phyloP scores from a whole-genome alignment of 1,140 invertebrate species.

The Drosophila navojoa region DNA sequence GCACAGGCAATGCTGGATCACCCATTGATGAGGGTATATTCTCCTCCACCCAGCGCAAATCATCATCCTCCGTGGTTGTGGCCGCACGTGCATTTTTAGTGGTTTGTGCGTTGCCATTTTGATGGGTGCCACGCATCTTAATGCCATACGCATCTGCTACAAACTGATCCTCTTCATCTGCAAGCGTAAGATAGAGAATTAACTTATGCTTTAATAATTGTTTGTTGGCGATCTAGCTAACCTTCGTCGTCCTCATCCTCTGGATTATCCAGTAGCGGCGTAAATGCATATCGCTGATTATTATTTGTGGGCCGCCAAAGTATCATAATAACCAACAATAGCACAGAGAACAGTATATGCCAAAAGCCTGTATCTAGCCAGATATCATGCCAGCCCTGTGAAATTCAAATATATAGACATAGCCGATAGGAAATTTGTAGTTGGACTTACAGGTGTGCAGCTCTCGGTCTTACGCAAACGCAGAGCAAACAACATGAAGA shows the following conservation, averaged over 20 bases:
- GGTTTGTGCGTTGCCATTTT: conserved; percentile 53
- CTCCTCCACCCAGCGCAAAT: conserved; percentile 96
- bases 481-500: conserved; percentile 97
- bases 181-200: background rate
- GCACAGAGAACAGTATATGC: conserved; percentile 95
- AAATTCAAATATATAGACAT: background rate
- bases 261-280: conserved; percentile 93
- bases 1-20: conserved; percentile 90
- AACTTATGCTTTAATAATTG: background rate
- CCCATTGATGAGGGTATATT: conserved; percentile 92
- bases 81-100: conserved; percentile 69
- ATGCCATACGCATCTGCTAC: conserved; percentile 94
- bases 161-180: conserved; percentile 90
- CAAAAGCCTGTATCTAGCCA: conserved; percentile 97
- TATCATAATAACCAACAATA: conserved; percentile 96
- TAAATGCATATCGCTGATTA: conserved; percentile 97
- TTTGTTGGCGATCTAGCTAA: conserved; percentile 16
- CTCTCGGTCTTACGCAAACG: conserved; percentile 89
- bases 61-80: conserved; percentile 88
- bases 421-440: background rate
- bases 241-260: conserved; percentile 91
- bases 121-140: conserved; percentile 88
- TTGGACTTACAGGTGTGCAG: conserved; percentile 89
- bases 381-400: conserved; percentile 93
- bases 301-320: conserved; percentile 97